Evolutionary conservation across 2,888 invertebrate species (phyloP).

Genomic region (Campoplex capitator): DNA sequence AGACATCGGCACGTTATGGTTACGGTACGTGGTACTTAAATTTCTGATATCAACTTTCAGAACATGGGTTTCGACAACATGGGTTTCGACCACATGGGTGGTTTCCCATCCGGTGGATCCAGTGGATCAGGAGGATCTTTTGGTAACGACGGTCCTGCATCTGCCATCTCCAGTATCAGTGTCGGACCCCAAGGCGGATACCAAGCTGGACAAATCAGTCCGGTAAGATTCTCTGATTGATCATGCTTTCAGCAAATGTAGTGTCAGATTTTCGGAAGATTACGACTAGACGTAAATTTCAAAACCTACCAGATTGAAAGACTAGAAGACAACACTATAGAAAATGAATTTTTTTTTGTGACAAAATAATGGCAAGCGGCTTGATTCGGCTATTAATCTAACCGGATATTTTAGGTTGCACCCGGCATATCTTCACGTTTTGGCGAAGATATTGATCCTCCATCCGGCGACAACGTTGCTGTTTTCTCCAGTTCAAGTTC

Average conservation of each 20-base stretch:
- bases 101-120: background rate
- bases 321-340: background rate
- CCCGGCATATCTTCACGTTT: slow-evolving; percentile 80
- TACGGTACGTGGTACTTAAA: background rate
- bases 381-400: no score
- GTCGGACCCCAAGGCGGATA: slow-evolving; percentile 78
- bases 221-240: slow-evolving; percentile 72
- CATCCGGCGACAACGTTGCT: slow-evolving; percentile 83
- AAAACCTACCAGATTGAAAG: background rate
- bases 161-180: slow-evolving; percentile 71
- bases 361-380: background rate
- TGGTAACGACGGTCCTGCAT: slow-evolving; percentile 54
- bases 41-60: background rate
- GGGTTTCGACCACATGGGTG: background rate
- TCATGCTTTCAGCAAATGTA: background rate
- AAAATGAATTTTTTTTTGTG: background rate
- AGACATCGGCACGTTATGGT: background rate
- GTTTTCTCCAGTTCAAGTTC: slow-evolving; percentile 89
- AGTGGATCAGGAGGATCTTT: slow-evolving; percentile 14
- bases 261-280: background rate
- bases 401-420: slow-evolving; percentile 69
- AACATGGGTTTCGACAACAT: background rate
- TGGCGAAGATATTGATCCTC: slow-evolving; percentile 74
- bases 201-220: slow-evolving; percentile 76
- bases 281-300: background rate